A percentile compares a stretch with the other conserved stretches of the same genome.
Conservation (phyloP, 2,888 invertebrate genomes). For the Hirtodrosophila cameraria region DNA sequence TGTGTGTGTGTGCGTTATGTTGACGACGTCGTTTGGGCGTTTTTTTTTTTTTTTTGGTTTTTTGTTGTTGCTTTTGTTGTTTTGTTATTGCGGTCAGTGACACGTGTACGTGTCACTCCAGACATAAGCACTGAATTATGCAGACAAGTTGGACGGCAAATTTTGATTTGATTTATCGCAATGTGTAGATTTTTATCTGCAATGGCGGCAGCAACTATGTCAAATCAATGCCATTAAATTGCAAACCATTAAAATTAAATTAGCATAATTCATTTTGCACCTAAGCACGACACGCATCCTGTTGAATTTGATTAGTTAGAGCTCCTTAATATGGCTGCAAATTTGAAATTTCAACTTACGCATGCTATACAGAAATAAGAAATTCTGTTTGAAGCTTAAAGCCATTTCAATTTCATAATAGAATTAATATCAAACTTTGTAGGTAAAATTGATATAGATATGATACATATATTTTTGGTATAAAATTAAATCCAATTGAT, state of each 20-base stretch:
- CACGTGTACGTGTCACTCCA: slow-evolving; percentile 64
- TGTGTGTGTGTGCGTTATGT: slow-evolving; percentile 21
- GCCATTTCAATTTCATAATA: no score
- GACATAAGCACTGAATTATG: slow-evolving; percentile 65
- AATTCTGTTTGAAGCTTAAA: no score
- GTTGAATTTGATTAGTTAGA: slow-evolving; percentile 46
- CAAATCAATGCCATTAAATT: slow-evolving; percentile 73
- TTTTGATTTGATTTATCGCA: slow-evolving; percentile 68
- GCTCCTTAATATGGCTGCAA: slow-evolving; percentile 15
- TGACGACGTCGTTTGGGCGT: slow-evolving; percentile 17
- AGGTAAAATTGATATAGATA: no score
- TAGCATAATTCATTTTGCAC: slow-evolving; percentile 73
- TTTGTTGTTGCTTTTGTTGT: slow-evolving; percentile 22
- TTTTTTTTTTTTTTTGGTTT: slow-evolving; percentile 10
- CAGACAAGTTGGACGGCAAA: slow-evolving; percentile 53
- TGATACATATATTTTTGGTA: no score
- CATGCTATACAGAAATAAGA: slow-evolving; percentile 13
- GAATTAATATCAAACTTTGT: no score
- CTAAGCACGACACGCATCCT: slow-evolving; percentile 15
- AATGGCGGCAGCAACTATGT: slow-evolving; percentile 35
- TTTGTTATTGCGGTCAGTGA: slow-evolving; percentile 65
- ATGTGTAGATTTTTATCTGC: slow-evolving; percentile 44
- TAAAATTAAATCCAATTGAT: no score
- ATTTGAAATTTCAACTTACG: slow-evolving; percentile 28
- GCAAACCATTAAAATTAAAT: slow-evolving; percentile 63